These are phyloP conservation scores for Onchidella celtica DNA, from an alignment of 2,888 invertebrate species.

Conservation along the genomic window DNA sequence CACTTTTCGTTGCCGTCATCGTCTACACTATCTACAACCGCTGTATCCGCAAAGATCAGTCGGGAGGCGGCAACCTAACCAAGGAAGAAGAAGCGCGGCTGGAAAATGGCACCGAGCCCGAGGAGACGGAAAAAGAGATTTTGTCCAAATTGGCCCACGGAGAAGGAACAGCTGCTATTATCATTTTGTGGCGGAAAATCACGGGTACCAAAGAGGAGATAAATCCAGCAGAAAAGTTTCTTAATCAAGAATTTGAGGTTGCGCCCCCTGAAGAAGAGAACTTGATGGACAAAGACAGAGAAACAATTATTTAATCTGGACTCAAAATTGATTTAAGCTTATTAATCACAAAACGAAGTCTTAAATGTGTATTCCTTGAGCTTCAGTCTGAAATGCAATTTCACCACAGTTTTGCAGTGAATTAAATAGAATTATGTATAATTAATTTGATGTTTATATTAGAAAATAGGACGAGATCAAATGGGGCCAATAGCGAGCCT, in stretches of 20 bases:
- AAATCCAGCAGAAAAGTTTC: not conserved
- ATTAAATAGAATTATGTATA: too few relatives aligned
- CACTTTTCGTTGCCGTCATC: conserved; percentile 83
- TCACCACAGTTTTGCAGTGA: too few relatives aligned
- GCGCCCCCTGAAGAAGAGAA: not conserved
- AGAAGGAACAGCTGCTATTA: not conserved
- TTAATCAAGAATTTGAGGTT: conserved; percentile 24
- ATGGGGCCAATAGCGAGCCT: too few relatives aligned
- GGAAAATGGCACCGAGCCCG: conserved; percentile 9
- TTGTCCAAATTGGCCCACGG: not conserved
- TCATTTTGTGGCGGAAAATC: conserved; percentile 17
- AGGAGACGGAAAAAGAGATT: conserved; percentile 15
- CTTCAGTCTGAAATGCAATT: too few relatives aligned
- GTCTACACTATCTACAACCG: conserved; percentile 62
- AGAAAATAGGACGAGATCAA: too few relatives aligned
- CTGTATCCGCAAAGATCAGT: conserved; percentile 44
- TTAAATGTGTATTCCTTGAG: too few relatives aligned
- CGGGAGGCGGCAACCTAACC: too few relatives aligned
- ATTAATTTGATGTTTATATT: too few relatives aligned
- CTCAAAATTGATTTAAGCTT: too few relatives aligned
- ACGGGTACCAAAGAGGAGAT: not conserved
- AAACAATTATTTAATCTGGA: too few relatives aligned
- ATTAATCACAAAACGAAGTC: too few relatives aligned
- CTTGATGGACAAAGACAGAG: not conserved
- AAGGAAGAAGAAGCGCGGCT: not conserved